Evolutionary conservation across 1,140 invertebrate species (phyloP).

Genomic region (honey bee (Apis mellifera)): DNA sequence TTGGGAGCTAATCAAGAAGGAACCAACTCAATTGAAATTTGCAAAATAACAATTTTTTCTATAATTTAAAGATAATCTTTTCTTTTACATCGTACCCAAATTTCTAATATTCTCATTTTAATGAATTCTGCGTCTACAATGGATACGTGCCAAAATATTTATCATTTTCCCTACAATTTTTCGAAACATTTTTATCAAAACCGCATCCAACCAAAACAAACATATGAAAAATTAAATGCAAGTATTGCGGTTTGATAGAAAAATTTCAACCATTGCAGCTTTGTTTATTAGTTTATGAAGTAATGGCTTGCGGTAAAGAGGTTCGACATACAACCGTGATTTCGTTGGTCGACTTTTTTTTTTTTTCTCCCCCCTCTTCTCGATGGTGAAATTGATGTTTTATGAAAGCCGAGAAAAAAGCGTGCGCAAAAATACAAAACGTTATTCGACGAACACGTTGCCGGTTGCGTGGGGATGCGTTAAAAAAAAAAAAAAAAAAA

Average conservation of each 20-base stretch:
- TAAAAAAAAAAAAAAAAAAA: not conserved
- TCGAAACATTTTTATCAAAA: not conserved
- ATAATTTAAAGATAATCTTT: not conserved
- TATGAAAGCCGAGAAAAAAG: not conserved
- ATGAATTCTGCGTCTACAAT: not conserved
- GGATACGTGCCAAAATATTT: not conserved
- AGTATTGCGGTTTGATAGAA: not conserved
- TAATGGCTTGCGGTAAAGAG: constrained; percentile 37
- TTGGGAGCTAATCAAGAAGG: no score
- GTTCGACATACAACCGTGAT: constrained; percentile 32
- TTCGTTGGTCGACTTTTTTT: constrained; percentile 13
- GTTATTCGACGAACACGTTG: constrained; percentile 33
- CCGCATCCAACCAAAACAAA: not conserved
- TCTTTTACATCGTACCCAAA: not conserved
- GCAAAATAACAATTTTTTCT: no score
- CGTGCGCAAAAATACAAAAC: not conserved
- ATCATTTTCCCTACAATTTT: not conserved
- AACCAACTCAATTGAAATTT: no score
- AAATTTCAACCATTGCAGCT: constrained; percentile 10
- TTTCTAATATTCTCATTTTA: not conserved
- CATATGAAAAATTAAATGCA: not conserved
- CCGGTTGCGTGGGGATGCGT: not conserved
- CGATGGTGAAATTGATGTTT: not conserved
- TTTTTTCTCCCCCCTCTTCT: not conserved
- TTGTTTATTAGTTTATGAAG: constrained; percentile 52